Percentiles rank a stretch among this genome's conserved stretches.
Conservation (phyloP, 2,888 invertebrate genomes). For the Julus scandinavius region DNA sequence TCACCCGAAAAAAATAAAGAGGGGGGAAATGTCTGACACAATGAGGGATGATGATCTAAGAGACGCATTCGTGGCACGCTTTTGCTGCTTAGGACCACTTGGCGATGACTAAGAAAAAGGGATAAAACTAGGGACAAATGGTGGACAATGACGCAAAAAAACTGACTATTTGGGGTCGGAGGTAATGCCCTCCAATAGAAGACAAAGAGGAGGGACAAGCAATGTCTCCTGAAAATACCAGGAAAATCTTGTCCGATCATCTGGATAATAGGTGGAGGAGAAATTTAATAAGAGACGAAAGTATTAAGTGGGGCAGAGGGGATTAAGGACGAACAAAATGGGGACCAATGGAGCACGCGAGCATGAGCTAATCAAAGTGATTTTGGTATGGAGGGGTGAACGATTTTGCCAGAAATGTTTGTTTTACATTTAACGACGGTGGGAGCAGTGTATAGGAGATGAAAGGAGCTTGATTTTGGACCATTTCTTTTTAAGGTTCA, state of each 20-base stretch:
- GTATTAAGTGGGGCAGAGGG: background rate
- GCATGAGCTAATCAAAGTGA: background rate
- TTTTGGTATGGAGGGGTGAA: background rate
- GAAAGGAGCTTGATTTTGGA: too few relatives aligned
- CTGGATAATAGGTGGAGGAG: background rate
- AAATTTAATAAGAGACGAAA: background rate
- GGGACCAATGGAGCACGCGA: background rate
- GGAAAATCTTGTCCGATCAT: background rate
- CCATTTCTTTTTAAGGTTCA: too few relatives aligned
- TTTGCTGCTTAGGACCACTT: background rate
- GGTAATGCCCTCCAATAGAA: background rate
- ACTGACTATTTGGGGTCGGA: background rate
- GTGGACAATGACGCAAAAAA: background rate
- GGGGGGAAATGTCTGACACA: background rate
- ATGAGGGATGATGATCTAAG: slow-evolving; percentile 26
- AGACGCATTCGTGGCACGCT: slow-evolving; percentile 7
- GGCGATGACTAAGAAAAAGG: slow-evolving; percentile 21
- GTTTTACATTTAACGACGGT: background rate
- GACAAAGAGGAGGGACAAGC: background rate
- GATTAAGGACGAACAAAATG: background rate
- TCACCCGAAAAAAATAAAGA: background rate
- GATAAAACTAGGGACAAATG: background rate
- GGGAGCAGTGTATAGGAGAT: too few relatives aligned
- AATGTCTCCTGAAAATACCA: background rate
- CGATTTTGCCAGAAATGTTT: background rate